Evolutionary conservation across 64 coral and sea anemone species (phyloP).

Genomic region (Montipora foliosa): DNA sequence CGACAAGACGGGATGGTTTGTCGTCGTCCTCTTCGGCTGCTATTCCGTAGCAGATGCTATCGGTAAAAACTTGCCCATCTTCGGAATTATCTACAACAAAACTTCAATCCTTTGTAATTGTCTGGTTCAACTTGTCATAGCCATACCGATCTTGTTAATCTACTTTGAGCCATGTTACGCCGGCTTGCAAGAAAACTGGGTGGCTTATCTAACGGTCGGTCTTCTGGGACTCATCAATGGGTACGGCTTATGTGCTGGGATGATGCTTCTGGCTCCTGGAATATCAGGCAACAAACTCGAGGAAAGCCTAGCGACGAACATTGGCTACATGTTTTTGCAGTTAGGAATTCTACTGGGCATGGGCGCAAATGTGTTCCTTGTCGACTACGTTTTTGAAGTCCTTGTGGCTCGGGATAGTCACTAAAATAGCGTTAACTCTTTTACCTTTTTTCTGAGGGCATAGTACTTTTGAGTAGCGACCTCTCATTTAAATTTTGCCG

Average conservation of each 20-base stretch:
- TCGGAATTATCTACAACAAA: constrained; percentile 90
- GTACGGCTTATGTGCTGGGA: constrained; percentile 88
- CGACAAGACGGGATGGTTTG: constrained; percentile 93
- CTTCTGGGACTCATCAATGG: constrained; percentile 87
- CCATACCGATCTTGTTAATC: constrained; percentile 82
- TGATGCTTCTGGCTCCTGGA: constrained; percentile 92
- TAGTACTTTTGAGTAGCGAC: too few species aligned
- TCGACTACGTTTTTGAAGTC: constrained; percentile 82
- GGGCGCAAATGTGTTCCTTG: constrained; percentile 73
- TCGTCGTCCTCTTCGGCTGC: constrained; percentile 90
- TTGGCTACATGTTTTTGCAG: constrained; percentile 94
- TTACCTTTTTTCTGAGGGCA: too few species aligned
- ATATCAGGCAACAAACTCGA: constrained; percentile 69
- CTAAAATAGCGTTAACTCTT: too few species aligned
- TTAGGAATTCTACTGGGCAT: constrained; percentile 85
- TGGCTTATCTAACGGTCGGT: constrained; percentile 77
- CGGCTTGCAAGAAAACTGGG: constrained; percentile 75
- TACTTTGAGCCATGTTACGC: constrained; percentile 84
- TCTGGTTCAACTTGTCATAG: constrained; percentile 78
- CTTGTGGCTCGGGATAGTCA: not conserved
- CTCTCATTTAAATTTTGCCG: too few species aligned
- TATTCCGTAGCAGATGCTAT: constrained; percentile 87
- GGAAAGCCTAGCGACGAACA: constrained; percentile 86
- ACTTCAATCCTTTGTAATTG: constrained; percentile 76
- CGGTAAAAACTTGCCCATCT: constrained; percentile 87